Evolutionary conservation across 2,113 vertebrate species (phyloP), one percentile per base, ranked within the genome.

Genomic region (Equus przewalskii): DNA sequence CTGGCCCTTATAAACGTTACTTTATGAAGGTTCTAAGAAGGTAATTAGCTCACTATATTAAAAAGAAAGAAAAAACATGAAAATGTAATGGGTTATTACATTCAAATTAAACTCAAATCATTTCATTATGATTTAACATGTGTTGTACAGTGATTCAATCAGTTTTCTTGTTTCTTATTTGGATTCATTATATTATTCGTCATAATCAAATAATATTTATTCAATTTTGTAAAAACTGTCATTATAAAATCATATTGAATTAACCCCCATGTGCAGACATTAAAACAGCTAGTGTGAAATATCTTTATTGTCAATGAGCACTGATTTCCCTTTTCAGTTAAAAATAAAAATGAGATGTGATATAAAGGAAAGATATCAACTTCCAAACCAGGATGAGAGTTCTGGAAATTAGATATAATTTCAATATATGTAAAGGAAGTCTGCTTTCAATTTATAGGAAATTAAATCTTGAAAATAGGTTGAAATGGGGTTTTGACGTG

Each of bases 91-190:
- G 36, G 49, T 86, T 96, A 97, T 89, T 95, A 93, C 58, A 97
- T 91, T 94, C 92, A 93, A 96, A 97, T 96, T 97, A 86, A 85
- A 75, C 21, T 91, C 79, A 89, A 16, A 89, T 96, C 89, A 69
- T 95, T 96, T 93, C 33, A 79, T 89, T 95, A 91, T 67, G 21
- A 92, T 78, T 92, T 96, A 73, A 91, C 84, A 86, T 82, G 80
- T 87, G 14, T 56, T 56, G 10, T 85, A 84, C 19, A 76, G 28
- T 91, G 36, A 92, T 67, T 96, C 78, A 87, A 26, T 72, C 67
- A 67, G 18, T 93, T 96, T 96, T 82, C 56, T 82, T 94, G 78
- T 73, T 82, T 89, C 92, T 28, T 67, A 44, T 19, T 65, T 87
- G 13, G 67, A 78, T 82, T 95, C 72, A 75, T 89, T 86, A 22